Conservation (phyloP, 2,888 invertebrate genomes). For the Litoditis marina region DNA sequence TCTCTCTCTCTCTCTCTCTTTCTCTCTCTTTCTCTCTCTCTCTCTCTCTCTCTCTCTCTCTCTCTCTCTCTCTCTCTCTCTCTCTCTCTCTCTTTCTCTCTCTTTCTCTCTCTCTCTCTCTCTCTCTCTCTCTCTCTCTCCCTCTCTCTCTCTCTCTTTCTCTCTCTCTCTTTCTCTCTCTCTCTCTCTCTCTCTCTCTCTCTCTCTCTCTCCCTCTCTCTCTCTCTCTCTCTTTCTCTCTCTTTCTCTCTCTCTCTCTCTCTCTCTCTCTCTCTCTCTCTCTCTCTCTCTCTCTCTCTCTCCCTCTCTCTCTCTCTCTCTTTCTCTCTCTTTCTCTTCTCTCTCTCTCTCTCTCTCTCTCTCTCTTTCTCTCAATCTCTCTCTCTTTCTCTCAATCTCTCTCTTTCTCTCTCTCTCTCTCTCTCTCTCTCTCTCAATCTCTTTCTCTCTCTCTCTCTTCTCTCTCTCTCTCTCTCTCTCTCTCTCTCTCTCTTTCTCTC, state of each 20-base stretch:
- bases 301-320: constrained; percentile 8
- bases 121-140: background rate
- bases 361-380: background rate
- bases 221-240: too few relatives aligned
- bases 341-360: background rate
- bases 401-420: background rate
- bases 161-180: constrained; percentile 6
- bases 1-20: background rate
- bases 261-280: too few relatives aligned
- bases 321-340: background rate
- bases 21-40: background rate
- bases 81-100: too few relatives aligned
- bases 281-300: too few relatives aligned
- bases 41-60: too few relatives aligned
- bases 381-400: background rate
- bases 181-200: constrained; percentile 9
- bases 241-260: too few relatives aligned
- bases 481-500: background rate
- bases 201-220: too few relatives aligned
- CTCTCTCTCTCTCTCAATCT: background rate
- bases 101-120: too few relatives aligned
- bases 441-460: constrained; percentile 9
- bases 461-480: background rate
- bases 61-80: too few relatives aligned
- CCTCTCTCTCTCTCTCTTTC: background rate